A percentile compares a stretch with the other conserved stretches of the same genome.
Conservation (phyloP, 2,797 vertebrate species). For the Periparus ater region DNA sequence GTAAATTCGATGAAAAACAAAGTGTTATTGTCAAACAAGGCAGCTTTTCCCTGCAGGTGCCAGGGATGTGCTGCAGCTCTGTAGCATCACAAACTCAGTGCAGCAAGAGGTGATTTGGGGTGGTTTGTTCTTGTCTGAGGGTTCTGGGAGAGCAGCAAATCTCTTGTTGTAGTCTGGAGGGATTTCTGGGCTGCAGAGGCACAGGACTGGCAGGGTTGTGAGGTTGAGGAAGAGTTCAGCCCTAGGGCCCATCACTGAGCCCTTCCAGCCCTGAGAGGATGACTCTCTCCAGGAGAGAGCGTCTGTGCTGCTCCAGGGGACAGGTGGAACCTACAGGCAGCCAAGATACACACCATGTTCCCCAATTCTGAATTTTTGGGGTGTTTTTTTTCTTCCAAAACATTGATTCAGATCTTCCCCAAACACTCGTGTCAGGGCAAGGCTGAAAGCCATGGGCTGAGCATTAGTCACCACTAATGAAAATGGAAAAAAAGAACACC, state of each 20-base stretch:
- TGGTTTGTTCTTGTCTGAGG: not conserved
- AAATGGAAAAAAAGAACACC: not conserved
- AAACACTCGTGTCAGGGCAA: not conserved
- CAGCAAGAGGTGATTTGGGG: not conserved
- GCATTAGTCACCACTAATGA: not conserved
- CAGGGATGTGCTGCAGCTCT: not conserved
- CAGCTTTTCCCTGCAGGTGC: not conserved
- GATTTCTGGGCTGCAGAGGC: not conserved
- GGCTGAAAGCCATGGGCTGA: not conserved
- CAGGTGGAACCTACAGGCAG: not conserved
- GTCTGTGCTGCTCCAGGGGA: not conserved
- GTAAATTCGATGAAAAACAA: not conserved
- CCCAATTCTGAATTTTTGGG: not conserved
- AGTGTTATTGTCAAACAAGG: not conserved
- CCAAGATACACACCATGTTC: not conserved
- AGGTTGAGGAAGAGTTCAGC: constrained; percentile 17
- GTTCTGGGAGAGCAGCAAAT: not conserved
- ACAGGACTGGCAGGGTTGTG: not conserved
- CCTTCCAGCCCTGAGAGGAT: constrained; percentile 7
- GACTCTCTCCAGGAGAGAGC: too few relatives aligned
- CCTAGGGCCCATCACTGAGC: not conserved
- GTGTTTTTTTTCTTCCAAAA: not conserved
- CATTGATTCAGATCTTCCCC: not conserved
- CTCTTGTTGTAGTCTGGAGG: not conserved
- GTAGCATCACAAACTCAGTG: not conserved